These are phyloP conservation scores for Drosophila suzukii DNA, from an alignment of 1,140 invertebrate species.

Conservation along the genomic window DNA sequence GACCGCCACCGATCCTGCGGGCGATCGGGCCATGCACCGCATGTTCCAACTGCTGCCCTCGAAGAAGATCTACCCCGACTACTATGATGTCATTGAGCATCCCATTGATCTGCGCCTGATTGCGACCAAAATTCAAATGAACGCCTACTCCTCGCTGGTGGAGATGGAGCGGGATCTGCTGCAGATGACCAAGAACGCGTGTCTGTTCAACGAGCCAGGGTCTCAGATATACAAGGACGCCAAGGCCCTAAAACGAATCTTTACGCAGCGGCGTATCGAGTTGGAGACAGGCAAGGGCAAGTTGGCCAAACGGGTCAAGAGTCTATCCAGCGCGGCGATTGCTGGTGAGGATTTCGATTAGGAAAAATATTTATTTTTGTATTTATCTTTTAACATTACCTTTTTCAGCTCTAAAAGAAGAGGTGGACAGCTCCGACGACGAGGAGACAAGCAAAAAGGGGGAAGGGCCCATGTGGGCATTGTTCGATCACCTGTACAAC, in stretches of 20 bases:
- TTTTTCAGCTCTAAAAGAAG: slow-evolving; percentile 71
- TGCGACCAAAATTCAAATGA: slow-evolving; percentile 94
- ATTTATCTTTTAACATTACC: background rate
- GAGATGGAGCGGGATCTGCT: slow-evolving; percentile 96
- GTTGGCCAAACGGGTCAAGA: slow-evolving; percentile 52
- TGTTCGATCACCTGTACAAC: slow-evolving; percentile 85
- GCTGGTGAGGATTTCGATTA: slow-evolving; percentile 39
- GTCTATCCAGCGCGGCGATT: slow-evolving; percentile 70
- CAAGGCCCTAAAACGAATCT: slow-evolving; percentile 93
- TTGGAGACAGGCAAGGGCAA: slow-evolving; percentile 84
- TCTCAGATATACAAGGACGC: slow-evolving; percentile 99
- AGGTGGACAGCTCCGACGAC: slow-evolving; percentile 80
- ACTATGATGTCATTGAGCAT: slow-evolving; percentile 97
- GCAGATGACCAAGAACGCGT: slow-evolving; percentile 97
- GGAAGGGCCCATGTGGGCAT: slow-evolving; percentile 86
- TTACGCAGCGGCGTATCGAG: slow-evolving; percentile 85
- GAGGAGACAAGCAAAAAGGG: slow-evolving; percentile 83
- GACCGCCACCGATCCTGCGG: slow-evolving; percentile 91
- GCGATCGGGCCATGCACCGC: slow-evolving; percentile 91
- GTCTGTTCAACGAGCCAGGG: slow-evolving; percentile 97
- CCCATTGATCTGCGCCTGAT: slow-evolving; percentile 98
- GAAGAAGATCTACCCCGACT: slow-evolving; percentile 96
- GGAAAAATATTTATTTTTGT: background rate
- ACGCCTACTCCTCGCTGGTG: slow-evolving; percentile 89
- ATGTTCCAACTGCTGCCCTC: slow-evolving; percentile 96